Base-by-base conservation (phyloP, 2,797 vertebrate genomes). In the Tamandua tetradactyla region DNA sequence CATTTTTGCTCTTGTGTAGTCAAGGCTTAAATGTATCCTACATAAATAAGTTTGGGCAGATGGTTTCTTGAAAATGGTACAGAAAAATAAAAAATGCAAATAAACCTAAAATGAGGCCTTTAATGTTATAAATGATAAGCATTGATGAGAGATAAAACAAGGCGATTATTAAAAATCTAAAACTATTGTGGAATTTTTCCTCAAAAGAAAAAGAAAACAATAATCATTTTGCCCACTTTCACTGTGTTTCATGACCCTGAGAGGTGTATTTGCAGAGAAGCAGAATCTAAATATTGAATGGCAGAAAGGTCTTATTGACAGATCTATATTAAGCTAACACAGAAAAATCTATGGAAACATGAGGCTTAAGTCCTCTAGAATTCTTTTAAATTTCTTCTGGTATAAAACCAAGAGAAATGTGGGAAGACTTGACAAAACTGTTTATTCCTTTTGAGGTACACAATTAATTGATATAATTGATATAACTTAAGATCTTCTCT, bases 201-300 rank as follows among this genome's bases (percentile, higher is more conserved):
- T 93, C 10, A 84, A 17, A 87, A 12, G 1, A 10, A 3, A 42
- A 30, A 40, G 44, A 52, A 12, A 30, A 13, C 57, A 49, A 4
- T 20, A 42, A 44, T 1, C 20, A 49, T 22, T 55, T n/a, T 89
- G 44, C 5, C 47, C 92, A 5, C 42, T 4, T 40, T 74, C 12
- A 62, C 11, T 32, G 1, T 78, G 90, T 13, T 61, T 17, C 72
- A 57, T 90, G 5, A 15, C 85, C 30, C 0, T 0, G 20, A 49
- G 7, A 13, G 2, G 1, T 42, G 9, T 93, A 62, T 96, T 96
- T 96, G 49, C 81, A 97, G 27, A 62, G 37, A n/a, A 94, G 22
- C 32, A 18, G 5, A 68, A 92, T 87, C 89, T 69, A 96, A 97
- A 95, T 96, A 96, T 84, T 87, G 81, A 97, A 69, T 95, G 83